These are phyloP conservation scores for Barypeithes pellucidus DNA, from an alignment of 2,888 invertebrate species.

Conservation along the genomic window DNA sequence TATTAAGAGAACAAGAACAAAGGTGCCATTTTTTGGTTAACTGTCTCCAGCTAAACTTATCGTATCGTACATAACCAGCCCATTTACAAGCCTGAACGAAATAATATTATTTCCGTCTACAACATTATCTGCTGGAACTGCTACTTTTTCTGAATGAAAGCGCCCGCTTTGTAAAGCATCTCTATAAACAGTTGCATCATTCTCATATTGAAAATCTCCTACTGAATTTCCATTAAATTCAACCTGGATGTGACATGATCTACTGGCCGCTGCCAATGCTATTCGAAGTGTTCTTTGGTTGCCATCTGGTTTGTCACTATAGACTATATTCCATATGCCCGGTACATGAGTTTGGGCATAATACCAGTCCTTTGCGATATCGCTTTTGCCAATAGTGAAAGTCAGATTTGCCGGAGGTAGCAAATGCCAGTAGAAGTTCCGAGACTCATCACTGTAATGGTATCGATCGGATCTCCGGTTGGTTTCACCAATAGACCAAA, in stretches of 20 bases:
- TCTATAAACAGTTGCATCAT: constrained; percentile 43
- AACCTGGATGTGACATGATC: constrained; percentile 3
- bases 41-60: constrained; percentile 27
- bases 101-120: constrained; percentile 29
- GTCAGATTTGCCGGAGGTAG: constrained; percentile 45
- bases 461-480: constrained; percentile 38
- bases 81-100: constrained; percentile 27
- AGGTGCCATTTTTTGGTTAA: background rate
- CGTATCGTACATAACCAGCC: constrained; percentile 45
- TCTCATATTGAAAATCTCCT: constrained; percentile 34
- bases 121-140: constrained; percentile 11
- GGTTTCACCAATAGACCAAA: constrained; percentile 45
- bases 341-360: constrained; percentile 39
- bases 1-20: too few species aligned
- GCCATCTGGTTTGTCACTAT: constrained; percentile 18
- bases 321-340: constrained; percentile 29
- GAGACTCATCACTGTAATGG: constrained; percentile 37
- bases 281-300: constrained; percentile 23
- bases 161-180: constrained; percentile 40
- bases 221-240: constrained; percentile 19
- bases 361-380: constrained; percentile 35
- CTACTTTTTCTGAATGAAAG: constrained; percentile 30
- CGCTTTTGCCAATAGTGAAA: constrained; percentile 36
- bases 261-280: constrained; percentile 43
- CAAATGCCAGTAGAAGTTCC: constrained; percentile 47